Evolutionary conservation across 2,797 vertebrate species (phyloP).

Genomic region (Ibycter americanus): DNA sequence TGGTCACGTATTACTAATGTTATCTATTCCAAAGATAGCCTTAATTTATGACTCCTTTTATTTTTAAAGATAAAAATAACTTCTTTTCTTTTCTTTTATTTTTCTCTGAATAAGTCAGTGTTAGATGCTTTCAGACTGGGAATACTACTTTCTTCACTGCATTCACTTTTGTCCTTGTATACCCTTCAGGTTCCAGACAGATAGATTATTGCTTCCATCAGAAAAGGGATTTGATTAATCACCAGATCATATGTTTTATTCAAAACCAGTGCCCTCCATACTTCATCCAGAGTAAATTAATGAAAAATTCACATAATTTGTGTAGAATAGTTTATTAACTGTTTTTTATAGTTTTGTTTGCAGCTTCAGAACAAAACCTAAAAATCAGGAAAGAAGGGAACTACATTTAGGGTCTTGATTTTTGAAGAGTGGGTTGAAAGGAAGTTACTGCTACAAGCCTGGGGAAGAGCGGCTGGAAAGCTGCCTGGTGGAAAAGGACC

Average conservation of each 20-base stretch:
- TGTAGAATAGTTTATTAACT: conserved; percentile 47
- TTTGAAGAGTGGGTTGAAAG: background rate
- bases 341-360: background rate
- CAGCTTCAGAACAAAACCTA: background rate
- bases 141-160: conserved; percentile 34
- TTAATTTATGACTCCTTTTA: background rate
- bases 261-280: conserved; percentile 47
- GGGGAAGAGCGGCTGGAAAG: no score
- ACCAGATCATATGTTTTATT: conserved; percentile 69
- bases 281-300: conserved; percentile 62
- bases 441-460: background rate
- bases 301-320: conserved; percentile 61
- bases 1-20: background rate
- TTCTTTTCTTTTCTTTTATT: background rate
- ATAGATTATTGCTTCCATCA: conserved; percentile 60
- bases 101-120: background rate
- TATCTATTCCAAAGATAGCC: background rate
- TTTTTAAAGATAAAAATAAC: background rate
- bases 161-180: conserved; percentile 56
- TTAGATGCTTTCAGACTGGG: conserved; percentile 34
- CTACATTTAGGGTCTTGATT: background rate
- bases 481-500: no score
- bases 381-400: background rate
- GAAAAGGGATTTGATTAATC: conserved; percentile 70
- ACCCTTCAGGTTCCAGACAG: conserved; percentile 62